Evolutionary conservation across 2,113 vertebrate species (phyloP).

Genomic region (Ginglymostoma cirratum): DNA sequence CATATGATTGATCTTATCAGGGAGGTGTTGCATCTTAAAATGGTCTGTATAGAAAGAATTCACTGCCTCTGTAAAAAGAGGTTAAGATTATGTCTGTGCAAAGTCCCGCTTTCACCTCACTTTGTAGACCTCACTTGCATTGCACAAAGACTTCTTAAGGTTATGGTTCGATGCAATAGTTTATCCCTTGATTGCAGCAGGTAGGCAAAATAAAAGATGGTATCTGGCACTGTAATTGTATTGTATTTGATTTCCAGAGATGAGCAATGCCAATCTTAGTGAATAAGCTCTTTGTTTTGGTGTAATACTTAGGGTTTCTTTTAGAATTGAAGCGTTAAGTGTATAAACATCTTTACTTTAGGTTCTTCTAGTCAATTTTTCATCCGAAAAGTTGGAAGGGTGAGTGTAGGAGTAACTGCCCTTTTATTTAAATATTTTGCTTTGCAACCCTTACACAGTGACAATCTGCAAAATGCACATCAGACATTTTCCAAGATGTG

Average conservation of each 20-base stretch:
- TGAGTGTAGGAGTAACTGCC: background rate
- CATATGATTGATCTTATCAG: constrained; percentile 37
- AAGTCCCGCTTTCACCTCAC: constrained; percentile 33
- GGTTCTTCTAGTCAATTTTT: constrained; percentile 10
- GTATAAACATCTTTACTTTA: constrained; percentile 18
- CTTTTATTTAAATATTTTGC: background rate
- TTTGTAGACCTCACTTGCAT: constrained; percentile 34
- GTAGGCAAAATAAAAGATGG: constrained; percentile 34
- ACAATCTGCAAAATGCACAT: background rate
- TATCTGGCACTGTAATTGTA: constrained; percentile 36
- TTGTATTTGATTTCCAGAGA: constrained; percentile 32
- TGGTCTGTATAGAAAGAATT: constrained; percentile 28
- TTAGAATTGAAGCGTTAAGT: background rate
- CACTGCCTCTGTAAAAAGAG: constrained; percentile 25
- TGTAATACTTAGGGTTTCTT: background rate
- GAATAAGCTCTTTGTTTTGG: constrained; percentile 25
- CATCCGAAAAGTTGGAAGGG: background rate
- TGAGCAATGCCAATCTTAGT: constrained; percentile 10
- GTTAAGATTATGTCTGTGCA: constrained; percentile 37
- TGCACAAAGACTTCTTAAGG: constrained; percentile 35
- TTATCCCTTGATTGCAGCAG: constrained; percentile 31
- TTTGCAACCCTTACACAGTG: background rate
- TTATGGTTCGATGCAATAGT: constrained; percentile 36
- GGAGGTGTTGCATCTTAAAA: constrained; percentile 34
- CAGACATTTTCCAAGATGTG: background rate